Evolutionary conservation across 2,888 invertebrate genomes (phyloP).

Genomic region (Mellilla xanthometata): DNA sequence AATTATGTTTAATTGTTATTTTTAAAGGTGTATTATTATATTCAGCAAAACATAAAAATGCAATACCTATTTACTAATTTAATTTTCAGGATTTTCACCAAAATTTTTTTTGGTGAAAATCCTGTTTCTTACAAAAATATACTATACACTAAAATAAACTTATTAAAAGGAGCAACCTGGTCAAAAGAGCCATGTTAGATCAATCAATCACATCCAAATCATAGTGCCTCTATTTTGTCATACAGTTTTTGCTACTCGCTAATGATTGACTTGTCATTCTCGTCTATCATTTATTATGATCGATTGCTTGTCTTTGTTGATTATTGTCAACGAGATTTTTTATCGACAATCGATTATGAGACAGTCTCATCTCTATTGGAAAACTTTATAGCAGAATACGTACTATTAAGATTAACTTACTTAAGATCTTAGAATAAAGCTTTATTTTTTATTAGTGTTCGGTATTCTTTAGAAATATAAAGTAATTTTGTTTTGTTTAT

Average conservation of each 20-base stretch:
- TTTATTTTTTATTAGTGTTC: neutral
- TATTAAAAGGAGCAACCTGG: too few species aligned
- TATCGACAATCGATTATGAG: slow-evolving; percentile 2
- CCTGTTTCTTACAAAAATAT: too few species aligned
- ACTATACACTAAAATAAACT: too few species aligned
- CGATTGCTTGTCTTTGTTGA: slow-evolving; percentile 3
- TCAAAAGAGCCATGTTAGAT: too few species aligned
- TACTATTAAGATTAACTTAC: neutral
- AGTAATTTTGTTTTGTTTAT: too few species aligned
- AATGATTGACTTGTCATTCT: slow-evolving; percentile 5
- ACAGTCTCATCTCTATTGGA: slow-evolving; percentile 5
- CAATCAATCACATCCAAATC: slow-evolving; percentile 3
- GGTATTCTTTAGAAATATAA: too few species aligned
- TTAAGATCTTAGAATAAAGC: neutral
- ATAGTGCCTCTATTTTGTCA: slow-evolving; percentile 6
- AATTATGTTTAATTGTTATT: too few species aligned
- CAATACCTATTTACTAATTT: too few species aligned
- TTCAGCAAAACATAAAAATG: too few species aligned
- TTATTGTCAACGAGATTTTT: slow-evolving; percentile 2
- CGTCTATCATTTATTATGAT: slow-evolving; percentile 10
- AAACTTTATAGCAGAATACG: neutral
- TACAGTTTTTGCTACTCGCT: slow-evolving; percentile 8
- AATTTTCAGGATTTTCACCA: too few species aligned
- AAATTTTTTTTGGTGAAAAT: too few species aligned
- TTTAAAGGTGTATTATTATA: too few species aligned